Evolutionary conservation across 2,888 invertebrate species (phyloP).

Genomic region (Pyrochroa serraticornis): DNA sequence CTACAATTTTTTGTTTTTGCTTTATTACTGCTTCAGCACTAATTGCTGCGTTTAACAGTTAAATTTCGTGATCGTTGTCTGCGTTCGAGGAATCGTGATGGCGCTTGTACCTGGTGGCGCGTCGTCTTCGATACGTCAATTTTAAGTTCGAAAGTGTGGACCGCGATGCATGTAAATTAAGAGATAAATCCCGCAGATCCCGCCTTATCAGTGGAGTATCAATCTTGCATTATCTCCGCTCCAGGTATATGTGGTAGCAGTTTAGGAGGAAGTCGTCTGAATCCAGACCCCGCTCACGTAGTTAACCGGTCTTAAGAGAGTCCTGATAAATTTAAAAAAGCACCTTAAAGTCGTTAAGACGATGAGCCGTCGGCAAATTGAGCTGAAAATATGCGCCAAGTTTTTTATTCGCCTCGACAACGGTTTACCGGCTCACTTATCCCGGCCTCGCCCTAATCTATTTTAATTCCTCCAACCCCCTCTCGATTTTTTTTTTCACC

Average conservation of each 20-base stretch:
- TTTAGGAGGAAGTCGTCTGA: slow-evolving; percentile 24
- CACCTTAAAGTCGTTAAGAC: slow-evolving; percentile 56
- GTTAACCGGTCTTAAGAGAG: slow-evolving; percentile 49
- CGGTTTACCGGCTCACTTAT: slow-evolving; percentile 47
- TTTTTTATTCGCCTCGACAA: slow-evolving; percentile 46
- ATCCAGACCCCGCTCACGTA: slow-evolving; percentile 47
- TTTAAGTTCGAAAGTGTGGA: background rate
- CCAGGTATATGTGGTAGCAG: slow-evolving; percentile 26
- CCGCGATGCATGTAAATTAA: slow-evolving; percentile 29
- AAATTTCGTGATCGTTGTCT: too few relatives aligned
- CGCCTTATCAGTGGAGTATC: slow-evolving; percentile 38
- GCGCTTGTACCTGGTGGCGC: too few relatives aligned
- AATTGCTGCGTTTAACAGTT: too few relatives aligned
- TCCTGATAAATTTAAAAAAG: slow-evolving; percentile 56
- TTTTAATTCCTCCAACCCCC: slow-evolving; percentile 35
- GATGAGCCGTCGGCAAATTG: slow-evolving; percentile 56
- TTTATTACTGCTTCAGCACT: too few relatives aligned
- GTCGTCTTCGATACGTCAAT: slow-evolving; percentile 1
- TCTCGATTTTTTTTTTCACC: background rate
- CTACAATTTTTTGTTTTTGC: too few relatives aligned
- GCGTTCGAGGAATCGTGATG: too few relatives aligned
- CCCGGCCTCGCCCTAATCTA: slow-evolving; percentile 30
- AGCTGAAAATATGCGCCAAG: slow-evolving; percentile 56
- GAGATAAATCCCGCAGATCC: slow-evolving; percentile 32
- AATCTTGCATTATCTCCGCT: slow-evolving; percentile 46